phyloP scores from a whole-genome alignment of 2,113 vertebrate species.

The Elgaria multicarinata region DNA sequence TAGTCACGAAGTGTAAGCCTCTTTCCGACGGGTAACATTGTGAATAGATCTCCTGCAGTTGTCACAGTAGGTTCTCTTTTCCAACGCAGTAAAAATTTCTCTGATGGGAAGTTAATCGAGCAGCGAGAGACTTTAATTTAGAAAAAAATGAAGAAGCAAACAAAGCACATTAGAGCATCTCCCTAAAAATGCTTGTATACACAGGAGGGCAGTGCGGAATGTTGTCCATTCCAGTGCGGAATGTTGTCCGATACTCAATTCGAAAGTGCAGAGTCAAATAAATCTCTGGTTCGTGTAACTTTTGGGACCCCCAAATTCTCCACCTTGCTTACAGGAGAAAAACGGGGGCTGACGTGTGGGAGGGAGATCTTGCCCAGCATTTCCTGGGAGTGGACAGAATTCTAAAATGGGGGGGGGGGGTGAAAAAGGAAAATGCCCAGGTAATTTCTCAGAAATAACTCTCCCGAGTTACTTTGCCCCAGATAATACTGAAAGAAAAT shows the following conservation, averaged over 20 bases:
- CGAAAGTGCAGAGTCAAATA: background rate
- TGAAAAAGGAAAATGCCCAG: no score
- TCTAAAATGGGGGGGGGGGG: no score
- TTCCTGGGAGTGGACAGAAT: background rate
- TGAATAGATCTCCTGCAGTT: background rate
- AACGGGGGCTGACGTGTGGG: no score
- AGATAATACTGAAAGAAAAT: background rate
- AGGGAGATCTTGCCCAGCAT: background rate
- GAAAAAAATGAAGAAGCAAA: background rate
- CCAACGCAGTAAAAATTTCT: conserved; percentile 13
- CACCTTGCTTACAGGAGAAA: background rate
- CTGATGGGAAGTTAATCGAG: conserved; percentile 23
- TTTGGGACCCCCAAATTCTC: background rate
- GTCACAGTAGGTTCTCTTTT: background rate
- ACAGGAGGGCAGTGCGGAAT: background rate
- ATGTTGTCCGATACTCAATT: background rate
- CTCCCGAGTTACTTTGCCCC: background rate
- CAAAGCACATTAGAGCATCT: background rate
- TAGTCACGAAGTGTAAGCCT: background rate
- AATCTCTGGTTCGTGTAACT: background rate
- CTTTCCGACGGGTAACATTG: conserved; percentile 10
- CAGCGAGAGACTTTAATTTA: conserved; percentile 3
- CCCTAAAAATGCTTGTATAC: background rate
- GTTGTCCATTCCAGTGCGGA: no score
- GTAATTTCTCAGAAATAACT: no score